A percentile compares a stretch with the other conserved stretches of the same genome.
phyloP scores from a whole-genome alignment of 64 coral and sea anemone species.

The Montipora cactus region DNA sequence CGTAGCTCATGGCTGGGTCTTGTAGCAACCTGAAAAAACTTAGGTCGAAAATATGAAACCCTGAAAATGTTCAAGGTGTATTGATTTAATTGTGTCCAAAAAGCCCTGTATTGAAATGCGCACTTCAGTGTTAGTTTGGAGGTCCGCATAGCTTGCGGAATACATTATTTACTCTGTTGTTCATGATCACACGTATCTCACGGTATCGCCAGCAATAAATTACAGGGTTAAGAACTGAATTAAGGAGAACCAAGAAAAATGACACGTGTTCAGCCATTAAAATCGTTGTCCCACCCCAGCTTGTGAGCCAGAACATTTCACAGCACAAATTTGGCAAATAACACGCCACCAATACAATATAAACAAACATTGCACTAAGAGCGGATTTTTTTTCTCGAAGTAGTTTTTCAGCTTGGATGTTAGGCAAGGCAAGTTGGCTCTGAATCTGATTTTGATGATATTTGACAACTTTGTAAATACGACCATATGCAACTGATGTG shows the following conservation, averaged over 20 bases:
- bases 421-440: neutral
- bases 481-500: neutral
- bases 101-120: too few species aligned
- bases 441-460: constrained; percentile 47
- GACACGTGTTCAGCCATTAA: neutral
- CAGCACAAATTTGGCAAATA: constrained; percentile 42
- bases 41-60: too few species aligned
- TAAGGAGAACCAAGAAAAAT: constrained; percentile 27
- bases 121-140: too few species aligned
- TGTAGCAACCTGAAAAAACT: too few species aligned
- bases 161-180: neutral
- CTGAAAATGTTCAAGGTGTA: too few species aligned
- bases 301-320: neutral
- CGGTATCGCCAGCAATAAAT: constrained; percentile 56
- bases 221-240: constrained; percentile 33
- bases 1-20: too few species aligned
- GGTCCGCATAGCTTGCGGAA: neutral
- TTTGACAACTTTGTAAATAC: constrained; percentile 26
- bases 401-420: neutral
- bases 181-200: constrained; percentile 13
- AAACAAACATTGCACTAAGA: constrained; percentile 17
- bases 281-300: neutral
- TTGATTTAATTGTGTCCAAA: too few species aligned
- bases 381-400: constrained; percentile 15
- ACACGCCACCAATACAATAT: constrained; percentile 34